Base-by-base conservation (phyloP, 2,888 invertebrate genomes). In the Phania funesta region DNA sequence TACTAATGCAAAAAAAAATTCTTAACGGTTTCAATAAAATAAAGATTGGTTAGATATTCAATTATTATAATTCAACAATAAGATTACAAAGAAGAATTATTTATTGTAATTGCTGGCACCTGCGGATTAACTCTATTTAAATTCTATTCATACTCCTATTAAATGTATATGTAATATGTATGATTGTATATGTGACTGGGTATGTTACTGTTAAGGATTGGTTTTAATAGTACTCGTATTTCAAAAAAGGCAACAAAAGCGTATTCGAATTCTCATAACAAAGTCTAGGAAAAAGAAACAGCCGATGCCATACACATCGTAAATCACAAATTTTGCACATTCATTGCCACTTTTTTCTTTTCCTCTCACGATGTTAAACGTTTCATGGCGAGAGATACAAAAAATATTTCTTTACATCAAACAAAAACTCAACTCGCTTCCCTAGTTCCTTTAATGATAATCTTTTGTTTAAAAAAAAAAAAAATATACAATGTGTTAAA, bases 231-330 rank as follows among this genome's bases (percentile, higher is more conserved):
- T 5, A 46, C 46, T 58, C 24, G 18, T 16, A 56, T 48, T n/a
- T 11, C 26, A 62, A 41, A 41, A 62, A 52, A 6, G 24, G 48
- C 9, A 35, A n/a, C 26, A 26, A 24, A 26, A 60, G 26, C 38
- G 29, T 50, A 38, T 7, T 29, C 26, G 29, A n/a, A 20, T 1
- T 60, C 35, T 35, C 24, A 38, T 24, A 16, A 18, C 8, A 26
- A 44, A 13, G 18, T 18, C 13, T 9, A 38, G 16, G 13, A 16
- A 18, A 48, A 41, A 48, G 18, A 56, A 46, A 56, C 64, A 62
- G 58, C 44, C 60, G 75, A 46, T 58, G 75, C 8, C 64, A 26
- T 38, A 18, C 68, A 71, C 67, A 80, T 76, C 76, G 65, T 76
- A 76, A 80, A 76, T 71, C 60, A 80, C 46, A 71, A 62, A 60